phyloP scores from a whole-genome alignment of 2,888 invertebrate genomes.

The Drosophila infuscata region DNA sequence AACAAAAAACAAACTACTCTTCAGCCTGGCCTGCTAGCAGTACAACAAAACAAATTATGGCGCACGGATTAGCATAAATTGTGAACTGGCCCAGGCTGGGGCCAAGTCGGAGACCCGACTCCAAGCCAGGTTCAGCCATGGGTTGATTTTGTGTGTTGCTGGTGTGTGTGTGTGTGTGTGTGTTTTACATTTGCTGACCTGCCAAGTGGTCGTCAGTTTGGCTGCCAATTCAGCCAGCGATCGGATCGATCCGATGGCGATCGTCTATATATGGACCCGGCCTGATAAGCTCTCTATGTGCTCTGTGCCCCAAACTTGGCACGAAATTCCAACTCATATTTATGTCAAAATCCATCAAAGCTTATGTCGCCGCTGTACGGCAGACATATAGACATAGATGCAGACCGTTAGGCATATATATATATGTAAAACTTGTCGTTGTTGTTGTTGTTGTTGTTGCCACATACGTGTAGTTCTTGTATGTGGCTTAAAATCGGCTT shows the following conservation, averaged over 20 bases:
- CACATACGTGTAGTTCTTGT: constrained; percentile 29
- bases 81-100: constrained; percentile 42
- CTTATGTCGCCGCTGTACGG: constrained; percentile 70
- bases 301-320: constrained; percentile 65
- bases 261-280: constrained; percentile 55
- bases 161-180: constrained; percentile 10
- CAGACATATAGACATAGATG: constrained; percentile 19
- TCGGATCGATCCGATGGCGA: constrained; percentile 35
- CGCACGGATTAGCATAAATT: constrained; percentile 78
- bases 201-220: constrained; percentile 65
- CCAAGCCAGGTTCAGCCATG: constrained; percentile 13
- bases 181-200: constrained; percentile 67
- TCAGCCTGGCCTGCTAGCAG: constrained; percentile 42
- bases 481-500: constrained; percentile 60
- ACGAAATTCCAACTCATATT: constrained; percentile 78
- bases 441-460: background rate
- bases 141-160: constrained; percentile 13
- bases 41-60: constrained; percentile 76
- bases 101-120: constrained; percentile 4
- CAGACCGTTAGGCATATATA: constrained; percentile 59
- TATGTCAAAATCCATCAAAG: constrained; percentile 80
- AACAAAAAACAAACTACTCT: constrained; percentile 29
- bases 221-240: constrained; percentile 55
- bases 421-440: background rate
- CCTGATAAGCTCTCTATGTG: constrained; percentile 64